Percentiles rank a stretch among this genome's conserved stretches.
These are phyloP conservation scores for Acheta domesticus DNA, from an alignment of 2,888 invertebrate genomes.

Conservation along the genomic window DNA sequence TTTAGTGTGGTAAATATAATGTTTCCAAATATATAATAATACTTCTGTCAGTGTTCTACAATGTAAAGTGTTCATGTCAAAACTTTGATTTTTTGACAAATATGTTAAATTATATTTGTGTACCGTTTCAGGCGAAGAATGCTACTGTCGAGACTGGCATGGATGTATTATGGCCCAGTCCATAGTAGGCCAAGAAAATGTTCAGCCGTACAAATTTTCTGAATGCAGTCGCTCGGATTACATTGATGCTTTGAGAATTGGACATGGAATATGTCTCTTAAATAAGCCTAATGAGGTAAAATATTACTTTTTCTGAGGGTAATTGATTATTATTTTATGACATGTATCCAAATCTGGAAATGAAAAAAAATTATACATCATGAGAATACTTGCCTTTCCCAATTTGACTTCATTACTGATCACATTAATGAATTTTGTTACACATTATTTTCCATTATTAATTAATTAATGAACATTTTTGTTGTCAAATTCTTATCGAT, in stretches of 20 bases:
- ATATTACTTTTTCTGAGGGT: conserved; percentile 34
- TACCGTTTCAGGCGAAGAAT: conserved; percentile 62
- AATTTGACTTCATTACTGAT: too few relatives aligned
- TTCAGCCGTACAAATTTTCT: conserved; percentile 95
- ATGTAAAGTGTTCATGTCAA: too few relatives aligned
- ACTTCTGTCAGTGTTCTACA: too few relatives aligned
- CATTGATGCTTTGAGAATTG: conserved; percentile 79
- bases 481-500: too few relatives aligned
- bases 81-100: too few relatives aligned
- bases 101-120: too few relatives aligned
- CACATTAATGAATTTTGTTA: too few relatives aligned
- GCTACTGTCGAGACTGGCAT: conserved; percentile 90
- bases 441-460: too few relatives aligned
- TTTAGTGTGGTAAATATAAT: too few relatives aligned
- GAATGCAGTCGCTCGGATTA: conserved; percentile 92
- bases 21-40: too few relatives aligned
- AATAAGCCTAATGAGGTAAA: conserved; percentile 90
- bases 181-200: conserved; percentile 85
- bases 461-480: too few relatives aligned
- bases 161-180: conserved; percentile 94
- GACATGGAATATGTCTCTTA: conserved; percentile 86
- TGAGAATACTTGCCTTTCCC: too few relatives aligned
- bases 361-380: background rate
- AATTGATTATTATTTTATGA: background rate
- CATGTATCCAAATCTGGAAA: background rate